Percentiles rank a stretch among this genome's conserved stretches.
Conservation (phyloP, 1,140 invertebrate genomes). For the Micrasema minimum region DNA sequence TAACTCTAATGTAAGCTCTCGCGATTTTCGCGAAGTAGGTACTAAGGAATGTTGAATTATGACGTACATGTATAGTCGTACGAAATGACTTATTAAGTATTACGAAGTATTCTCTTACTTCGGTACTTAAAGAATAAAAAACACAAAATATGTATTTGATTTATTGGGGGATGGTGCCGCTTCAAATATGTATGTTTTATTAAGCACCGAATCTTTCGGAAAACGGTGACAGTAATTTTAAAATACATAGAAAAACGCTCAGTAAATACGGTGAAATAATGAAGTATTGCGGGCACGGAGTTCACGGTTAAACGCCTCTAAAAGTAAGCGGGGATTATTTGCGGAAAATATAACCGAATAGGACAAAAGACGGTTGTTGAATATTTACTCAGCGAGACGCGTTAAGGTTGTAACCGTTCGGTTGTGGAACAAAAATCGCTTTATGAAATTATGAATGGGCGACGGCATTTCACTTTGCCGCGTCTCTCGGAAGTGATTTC, state of each 20-base stretch:
- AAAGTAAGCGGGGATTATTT: slow-evolving; percentile 35
- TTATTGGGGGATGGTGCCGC: too few relatives aligned
- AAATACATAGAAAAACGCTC: slow-evolving; percentile 17
- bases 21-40: too few relatives aligned
- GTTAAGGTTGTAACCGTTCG: slow-evolving; percentile 34
- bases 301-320: slow-evolving; percentile 17
- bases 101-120: too few relatives aligned
- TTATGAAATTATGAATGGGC: slow-evolving; percentile 52
- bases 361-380: slow-evolving; percentile 32
- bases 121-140: too few relatives aligned
- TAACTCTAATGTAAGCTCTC: too few relatives aligned
- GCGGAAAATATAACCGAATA: slow-evolving; percentile 35
- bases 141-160: too few relatives aligned
- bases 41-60: too few relatives aligned
- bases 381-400: slow-evolving; percentile 41
- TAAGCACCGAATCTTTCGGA: too few relatives aligned
- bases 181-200: too few relatives aligned
- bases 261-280: slow-evolving; percentile 5
- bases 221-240: neutral
- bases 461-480: slow-evolving; percentile 37
- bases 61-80: too few relatives aligned
- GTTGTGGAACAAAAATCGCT: slow-evolving; percentile 44
- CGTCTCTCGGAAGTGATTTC: slow-evolving; percentile 35
- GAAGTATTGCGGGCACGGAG: slow-evolving; percentile 33
- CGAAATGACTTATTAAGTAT: too few relatives aligned